Evolutionary conservation across 2,113 vertebrate species (phyloP).

Genomic region (Connochaetes taurinus): DNA sequence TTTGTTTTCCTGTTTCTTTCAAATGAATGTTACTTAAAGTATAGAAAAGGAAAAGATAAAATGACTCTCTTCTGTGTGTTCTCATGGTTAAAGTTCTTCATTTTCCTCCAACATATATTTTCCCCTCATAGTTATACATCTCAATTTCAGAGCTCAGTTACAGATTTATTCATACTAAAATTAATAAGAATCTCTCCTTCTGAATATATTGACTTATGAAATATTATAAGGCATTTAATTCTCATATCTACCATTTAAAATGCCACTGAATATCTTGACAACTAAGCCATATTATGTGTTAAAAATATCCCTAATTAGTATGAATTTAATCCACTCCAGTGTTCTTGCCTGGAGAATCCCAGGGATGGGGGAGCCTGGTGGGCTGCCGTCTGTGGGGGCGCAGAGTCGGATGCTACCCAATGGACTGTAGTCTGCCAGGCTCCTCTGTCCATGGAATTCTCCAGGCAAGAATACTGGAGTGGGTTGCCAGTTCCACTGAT

Average conservation of each 20-base stretch:
- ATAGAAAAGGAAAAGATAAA: not conserved
- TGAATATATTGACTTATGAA: constrained; percentile 60
- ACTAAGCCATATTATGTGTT: not conserved
- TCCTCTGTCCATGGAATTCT: not conserved
- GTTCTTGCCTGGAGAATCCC: too few relatives aligned
- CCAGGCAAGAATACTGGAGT: not conserved
- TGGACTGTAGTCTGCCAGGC: not conserved
- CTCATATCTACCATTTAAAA: constrained; percentile 44
- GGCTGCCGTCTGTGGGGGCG: too few relatives aligned
- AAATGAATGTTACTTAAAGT: constrained; percentile 43
- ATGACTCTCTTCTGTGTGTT: not conserved
- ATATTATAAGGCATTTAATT: constrained; percentile 54
- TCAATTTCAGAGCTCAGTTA: constrained; percentile 11
- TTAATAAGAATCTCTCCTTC: constrained; percentile 34
- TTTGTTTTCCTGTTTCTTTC: constrained; percentile 50
- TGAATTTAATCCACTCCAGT: not conserved
- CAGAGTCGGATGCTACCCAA: not conserved
- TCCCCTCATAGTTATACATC: constrained; percentile 10
- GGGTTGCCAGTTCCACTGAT: not conserved
- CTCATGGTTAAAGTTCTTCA: constrained; percentile 14
- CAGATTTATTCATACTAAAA: not conserved
- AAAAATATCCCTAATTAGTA: not conserved
- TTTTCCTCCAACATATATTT: constrained; percentile 12
- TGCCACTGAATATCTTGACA: constrained; percentile 24
- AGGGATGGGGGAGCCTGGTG: too few relatives aligned